Evolutionary conservation across 1,140 invertebrate species (phyloP).

Genomic region (Penaeus indicus): DNA sequence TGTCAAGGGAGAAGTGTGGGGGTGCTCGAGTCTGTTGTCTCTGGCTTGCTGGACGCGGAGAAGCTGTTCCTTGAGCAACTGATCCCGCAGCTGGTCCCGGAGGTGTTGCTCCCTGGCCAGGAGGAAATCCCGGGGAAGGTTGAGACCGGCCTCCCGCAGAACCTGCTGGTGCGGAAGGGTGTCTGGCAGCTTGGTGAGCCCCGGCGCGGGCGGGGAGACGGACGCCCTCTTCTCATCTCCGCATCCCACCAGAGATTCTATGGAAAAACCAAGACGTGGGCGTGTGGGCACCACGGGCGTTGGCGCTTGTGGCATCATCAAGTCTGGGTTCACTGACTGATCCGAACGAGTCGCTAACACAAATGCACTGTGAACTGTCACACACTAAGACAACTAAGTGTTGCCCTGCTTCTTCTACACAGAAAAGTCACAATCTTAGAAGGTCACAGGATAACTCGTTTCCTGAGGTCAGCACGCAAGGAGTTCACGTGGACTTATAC

Average conservation of each 20-base stretch:
- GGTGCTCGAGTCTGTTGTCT: constrained; percentile 11
- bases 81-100: constrained; percentile 46
- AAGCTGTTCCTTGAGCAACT: constrained; percentile 51
- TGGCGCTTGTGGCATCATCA: constrained; percentile 60
- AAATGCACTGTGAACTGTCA: background rate
- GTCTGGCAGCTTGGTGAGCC: constrained; percentile 47
- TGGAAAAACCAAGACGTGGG: constrained; percentile 58
- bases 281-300: constrained; percentile 61
- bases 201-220: constrained; percentile 39
- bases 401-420: background rate
- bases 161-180: constrained; percentile 41
- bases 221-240: constrained; percentile 52
- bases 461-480: constrained; percentile 44
- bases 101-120: constrained; percentile 48
- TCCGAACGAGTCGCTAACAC: background rate
- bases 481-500: constrained; percentile 62
- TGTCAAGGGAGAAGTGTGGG: constrained; percentile 33
- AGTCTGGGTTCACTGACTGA: constrained; percentile 20
- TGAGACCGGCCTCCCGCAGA: background rate
- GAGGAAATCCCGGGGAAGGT: constrained; percentile 45
- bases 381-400: constrained; percentile 20
- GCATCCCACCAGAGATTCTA: constrained; percentile 57
- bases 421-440: too few species aligned
- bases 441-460: constrained; percentile 26
- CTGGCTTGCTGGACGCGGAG: constrained; percentile 47